A percentile compares a stretch with the other conserved stretches of the same genome.
Conservation (phyloP, 2,113 vertebrate genomes). For the Indicator indicator region DNA sequence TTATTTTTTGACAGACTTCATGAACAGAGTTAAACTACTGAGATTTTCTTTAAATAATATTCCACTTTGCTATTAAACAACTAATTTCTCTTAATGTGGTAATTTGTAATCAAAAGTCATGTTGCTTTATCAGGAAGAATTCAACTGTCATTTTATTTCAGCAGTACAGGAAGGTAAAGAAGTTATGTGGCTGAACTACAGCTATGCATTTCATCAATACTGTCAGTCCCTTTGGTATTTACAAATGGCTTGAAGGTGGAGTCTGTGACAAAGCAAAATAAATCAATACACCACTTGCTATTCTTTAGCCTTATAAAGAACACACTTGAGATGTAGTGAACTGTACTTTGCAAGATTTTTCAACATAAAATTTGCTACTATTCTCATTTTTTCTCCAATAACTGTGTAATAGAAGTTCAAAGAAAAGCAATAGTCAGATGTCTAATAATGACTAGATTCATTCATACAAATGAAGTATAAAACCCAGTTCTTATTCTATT, state of each 20-base stretch:
- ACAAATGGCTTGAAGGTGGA: neutral
- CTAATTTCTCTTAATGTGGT: neutral
- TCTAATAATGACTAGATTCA: neutral
- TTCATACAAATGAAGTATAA: neutral
- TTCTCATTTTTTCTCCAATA: neutral
- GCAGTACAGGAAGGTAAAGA: neutral
- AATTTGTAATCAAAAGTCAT: neutral
- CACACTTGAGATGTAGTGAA: neutral
- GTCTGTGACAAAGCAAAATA: neutral
- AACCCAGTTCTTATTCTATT: neutral
- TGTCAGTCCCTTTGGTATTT: neutral
- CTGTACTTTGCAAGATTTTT: neutral
- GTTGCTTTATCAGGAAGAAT: neutral
- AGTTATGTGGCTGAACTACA: neutral
- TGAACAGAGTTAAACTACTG: neutral
- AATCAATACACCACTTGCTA: neutral
- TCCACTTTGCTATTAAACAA: neutral
- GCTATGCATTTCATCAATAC: neutral
- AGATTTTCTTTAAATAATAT: neutral
- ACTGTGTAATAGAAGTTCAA: neutral
- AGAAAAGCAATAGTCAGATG: neutral
- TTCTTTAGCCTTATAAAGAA: neutral
- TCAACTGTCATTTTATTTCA: neutral
- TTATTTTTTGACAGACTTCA: neutral
- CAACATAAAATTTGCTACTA: neutral